Conservation (phyloP, 2,113 vertebrate genomes). For the Corythoichthys haematopterus region DNA sequence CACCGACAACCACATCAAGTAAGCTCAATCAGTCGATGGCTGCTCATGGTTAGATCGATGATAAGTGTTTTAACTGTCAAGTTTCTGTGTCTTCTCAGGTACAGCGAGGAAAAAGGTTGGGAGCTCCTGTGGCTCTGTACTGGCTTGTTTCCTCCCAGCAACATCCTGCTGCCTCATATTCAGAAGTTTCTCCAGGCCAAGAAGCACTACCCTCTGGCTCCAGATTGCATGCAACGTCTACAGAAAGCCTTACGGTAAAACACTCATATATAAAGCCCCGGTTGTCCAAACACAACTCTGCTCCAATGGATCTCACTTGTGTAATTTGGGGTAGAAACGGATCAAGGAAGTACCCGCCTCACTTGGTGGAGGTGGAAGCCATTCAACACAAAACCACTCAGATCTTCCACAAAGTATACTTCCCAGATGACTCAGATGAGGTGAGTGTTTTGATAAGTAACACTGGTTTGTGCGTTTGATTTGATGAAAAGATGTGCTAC, state of each 20-base stretch:
- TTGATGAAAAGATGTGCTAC: neutral
- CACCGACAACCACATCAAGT: constrained; percentile 94
- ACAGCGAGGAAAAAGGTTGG: constrained; percentile 96
- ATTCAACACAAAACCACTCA: constrained; percentile 98
- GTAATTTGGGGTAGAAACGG: constrained; percentile 77
- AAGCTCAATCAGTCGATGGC: constrained; percentile 11
- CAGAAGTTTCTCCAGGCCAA: constrained; percentile 95
- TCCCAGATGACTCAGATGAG: constrained; percentile 95
- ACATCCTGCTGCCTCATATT: constrained; percentile 86
- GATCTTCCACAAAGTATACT: constrained; percentile 99
- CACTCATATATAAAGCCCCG: neutral
- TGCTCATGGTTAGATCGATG: neutral
- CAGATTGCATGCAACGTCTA: constrained; percentile 91
- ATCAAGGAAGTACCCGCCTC: constrained; percentile 92
- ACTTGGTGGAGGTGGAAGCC: constrained; percentile 96
- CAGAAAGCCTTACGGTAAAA: constrained; percentile 90
- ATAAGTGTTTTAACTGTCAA: neutral
- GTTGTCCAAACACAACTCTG: neutral
- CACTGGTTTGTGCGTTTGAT: neutral
- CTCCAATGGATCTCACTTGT: neutral
- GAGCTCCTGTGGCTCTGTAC: constrained; percentile 94
- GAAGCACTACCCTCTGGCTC: constrained; percentile 82
- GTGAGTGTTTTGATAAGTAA: constrained; percentile 62
- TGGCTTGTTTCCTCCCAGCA: constrained; percentile 92
- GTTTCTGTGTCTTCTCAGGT: constrained; percentile 63